These are phyloP conservation scores for Amblyjoppa fuscipennis DNA, from an alignment of 2,888 invertebrate genomes.

Conservation along the genomic window DNA sequence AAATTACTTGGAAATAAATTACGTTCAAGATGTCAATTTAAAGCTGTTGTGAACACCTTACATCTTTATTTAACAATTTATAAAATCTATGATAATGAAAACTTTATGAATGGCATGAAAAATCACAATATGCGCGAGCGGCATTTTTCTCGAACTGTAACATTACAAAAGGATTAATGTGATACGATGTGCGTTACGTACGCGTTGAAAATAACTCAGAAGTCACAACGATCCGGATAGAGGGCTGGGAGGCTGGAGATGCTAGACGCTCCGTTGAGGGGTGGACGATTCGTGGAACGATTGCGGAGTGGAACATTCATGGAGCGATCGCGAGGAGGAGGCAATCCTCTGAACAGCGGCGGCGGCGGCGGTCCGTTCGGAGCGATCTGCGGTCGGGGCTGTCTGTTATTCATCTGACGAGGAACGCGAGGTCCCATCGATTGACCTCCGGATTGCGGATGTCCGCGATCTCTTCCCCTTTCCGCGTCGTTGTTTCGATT, in stretches of 20 bases:
- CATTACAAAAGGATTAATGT: not conserved
- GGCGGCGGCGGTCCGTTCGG: not conserved
- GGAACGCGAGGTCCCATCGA: not conserved
- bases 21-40: conserved; percentile 62
- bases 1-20: conserved; percentile 62
- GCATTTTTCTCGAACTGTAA: not conserved
- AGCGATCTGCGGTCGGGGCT: not conserved
- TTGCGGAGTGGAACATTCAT: not conserved
- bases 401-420: not conserved
- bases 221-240: not conserved
- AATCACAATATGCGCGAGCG: not conserved
- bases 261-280: not conserved
- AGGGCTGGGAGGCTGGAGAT: not conserved
- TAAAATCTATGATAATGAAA: conserved; percentile 20
- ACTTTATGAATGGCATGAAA: not conserved
- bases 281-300: not conserved
- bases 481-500: not conserved
- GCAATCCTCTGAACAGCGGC: not conserved
- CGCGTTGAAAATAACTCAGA: not conserved
- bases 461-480: not conserved
- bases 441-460: not conserved
- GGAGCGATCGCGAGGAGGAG: not conserved
- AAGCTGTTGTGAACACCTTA: conserved; percentile 15
- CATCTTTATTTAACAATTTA: conserved; percentile 27
- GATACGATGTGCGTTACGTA: not conserved